Percentiles rank a stretch among this genome's conserved stretches.
These are phyloP conservation scores for Eciton burchellii DNA, from an alignment of 1,140 invertebrate genomes.

Conservation along the genomic window DNA sequence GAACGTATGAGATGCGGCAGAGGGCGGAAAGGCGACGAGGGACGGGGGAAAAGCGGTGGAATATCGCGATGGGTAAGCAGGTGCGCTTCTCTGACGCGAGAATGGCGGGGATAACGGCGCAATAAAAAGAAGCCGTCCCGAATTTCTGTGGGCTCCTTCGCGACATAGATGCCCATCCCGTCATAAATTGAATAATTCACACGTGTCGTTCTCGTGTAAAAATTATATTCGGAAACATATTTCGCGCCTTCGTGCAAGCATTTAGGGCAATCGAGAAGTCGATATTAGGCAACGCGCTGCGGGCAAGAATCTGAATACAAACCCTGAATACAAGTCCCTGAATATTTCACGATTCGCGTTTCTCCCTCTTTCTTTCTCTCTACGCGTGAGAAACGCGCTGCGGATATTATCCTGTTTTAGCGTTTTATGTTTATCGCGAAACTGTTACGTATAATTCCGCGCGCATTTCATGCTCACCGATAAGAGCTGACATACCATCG, in stretches of 20 bases:
- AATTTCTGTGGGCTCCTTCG: conserved; percentile 19
- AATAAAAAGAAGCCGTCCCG: conserved; percentile 29
- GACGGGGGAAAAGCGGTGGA: conserved; percentile 16
- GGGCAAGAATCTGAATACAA: conserved; percentile 13
- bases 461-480: neutral
- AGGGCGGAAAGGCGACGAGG: conserved; percentile 1
- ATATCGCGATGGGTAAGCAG: conserved; percentile 66
- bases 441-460: neutral
- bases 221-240: conserved; percentile 16
- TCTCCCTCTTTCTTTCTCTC: neutral
- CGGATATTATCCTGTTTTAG: neutral
- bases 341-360: conserved; percentile 7
- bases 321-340: neutral
- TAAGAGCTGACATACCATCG: conserved; percentile 22
- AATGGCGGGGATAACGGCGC: conserved; percentile 12
- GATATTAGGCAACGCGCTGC: neutral
- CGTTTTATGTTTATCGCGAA: conserved; percentile 26
- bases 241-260: neutral
- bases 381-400: neutral
- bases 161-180: neutral
- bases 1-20: conserved; percentile 10
- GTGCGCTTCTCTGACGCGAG: conserved; percentile 30
- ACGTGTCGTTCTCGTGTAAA: neutral
- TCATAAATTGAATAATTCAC: conserved; percentile 32
- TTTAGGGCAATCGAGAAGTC: conserved; percentile 1